phyloP scores from a whole-genome alignment of 2,113 vertebrate species.

The Cebus imitator region DNA sequence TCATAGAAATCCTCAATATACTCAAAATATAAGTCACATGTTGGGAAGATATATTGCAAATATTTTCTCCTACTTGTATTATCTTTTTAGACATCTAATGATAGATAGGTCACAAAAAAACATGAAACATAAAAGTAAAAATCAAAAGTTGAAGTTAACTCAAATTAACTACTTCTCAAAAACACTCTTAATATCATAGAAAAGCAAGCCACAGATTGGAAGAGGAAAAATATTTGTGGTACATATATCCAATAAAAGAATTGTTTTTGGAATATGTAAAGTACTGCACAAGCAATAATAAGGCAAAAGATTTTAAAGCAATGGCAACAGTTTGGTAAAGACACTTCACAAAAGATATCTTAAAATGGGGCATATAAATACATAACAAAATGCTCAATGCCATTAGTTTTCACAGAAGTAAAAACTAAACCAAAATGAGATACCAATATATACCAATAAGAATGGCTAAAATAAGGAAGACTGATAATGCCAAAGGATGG shows the following conservation, averaged over 20 bases:
- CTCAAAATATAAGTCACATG: neutral
- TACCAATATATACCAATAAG: neutral
- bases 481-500: neutral
- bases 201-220: neutral
- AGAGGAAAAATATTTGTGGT: neutral
- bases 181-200: neutral
- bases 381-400: neutral
- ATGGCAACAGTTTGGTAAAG: neutral
- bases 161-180: neutral
- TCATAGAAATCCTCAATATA: neutral
- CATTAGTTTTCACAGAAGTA: neutral
- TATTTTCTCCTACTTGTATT: neutral
- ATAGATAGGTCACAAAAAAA: neutral
- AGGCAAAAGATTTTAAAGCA: neutral
- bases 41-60: neutral
- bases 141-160: neutral
- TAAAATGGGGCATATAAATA: neutral
- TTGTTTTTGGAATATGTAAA: neutral
- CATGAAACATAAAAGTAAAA: neutral
- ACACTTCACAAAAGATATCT: neutral
- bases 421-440: neutral
- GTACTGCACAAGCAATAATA: neutral
- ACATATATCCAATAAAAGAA: neutral
- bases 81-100: neutral
- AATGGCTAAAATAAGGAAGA: neutral